These are phyloP conservation scores for Agrilus planipennis DNA, from an alignment of 1,140 invertebrate species.

Conservation along the genomic window DNA sequence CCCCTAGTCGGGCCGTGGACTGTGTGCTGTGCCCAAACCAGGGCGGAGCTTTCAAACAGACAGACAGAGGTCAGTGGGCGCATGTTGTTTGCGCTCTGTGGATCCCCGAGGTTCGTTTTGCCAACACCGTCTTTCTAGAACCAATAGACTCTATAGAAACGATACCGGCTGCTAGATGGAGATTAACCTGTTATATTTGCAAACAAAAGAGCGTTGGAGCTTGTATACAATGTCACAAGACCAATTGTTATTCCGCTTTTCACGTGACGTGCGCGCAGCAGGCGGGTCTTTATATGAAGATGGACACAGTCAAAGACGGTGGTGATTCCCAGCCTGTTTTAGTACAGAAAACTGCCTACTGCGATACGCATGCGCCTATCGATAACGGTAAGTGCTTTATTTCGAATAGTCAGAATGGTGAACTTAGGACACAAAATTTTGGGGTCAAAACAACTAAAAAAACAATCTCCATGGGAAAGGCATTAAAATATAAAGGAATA, in stretches of 20 bases:
- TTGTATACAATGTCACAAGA: conserved; percentile 96
- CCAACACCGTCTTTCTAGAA: conserved; percentile 94
- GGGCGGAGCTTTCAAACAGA: conserved; percentile 98
- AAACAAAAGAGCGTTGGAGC: conserved; percentile 88
- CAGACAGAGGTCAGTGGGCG: conserved; percentile 90
- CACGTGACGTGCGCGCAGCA: conserved; percentile 98
- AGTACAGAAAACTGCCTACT: conserved; percentile 92
- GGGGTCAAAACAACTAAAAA: too few relatives aligned
- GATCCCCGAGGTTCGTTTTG: conserved; percentile 98
- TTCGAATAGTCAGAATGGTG: too few relatives aligned
- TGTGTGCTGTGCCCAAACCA: conserved; percentile 97
- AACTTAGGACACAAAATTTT: too few relatives aligned
- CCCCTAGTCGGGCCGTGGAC: conserved; percentile 88
- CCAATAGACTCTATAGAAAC: conserved; percentile 94
- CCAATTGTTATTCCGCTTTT: conserved; percentile 93
- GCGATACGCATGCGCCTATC: conserved; percentile 83
- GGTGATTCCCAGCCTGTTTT: conserved; percentile 53
- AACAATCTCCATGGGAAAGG: too few relatives aligned
- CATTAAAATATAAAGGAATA: too few relatives aligned
- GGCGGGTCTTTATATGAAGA: conserved; percentile 90
- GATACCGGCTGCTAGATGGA: conserved; percentile 91
- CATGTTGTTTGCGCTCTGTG: conserved; percentile 98
- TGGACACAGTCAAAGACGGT: conserved; percentile 74
- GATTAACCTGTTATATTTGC: conserved; percentile 91
- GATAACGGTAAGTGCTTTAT: conserved; percentile 40